Evolutionary conservation across 2,113 vertebrate species (phyloP).

Genomic region (Bufo gargarizans): DNA sequence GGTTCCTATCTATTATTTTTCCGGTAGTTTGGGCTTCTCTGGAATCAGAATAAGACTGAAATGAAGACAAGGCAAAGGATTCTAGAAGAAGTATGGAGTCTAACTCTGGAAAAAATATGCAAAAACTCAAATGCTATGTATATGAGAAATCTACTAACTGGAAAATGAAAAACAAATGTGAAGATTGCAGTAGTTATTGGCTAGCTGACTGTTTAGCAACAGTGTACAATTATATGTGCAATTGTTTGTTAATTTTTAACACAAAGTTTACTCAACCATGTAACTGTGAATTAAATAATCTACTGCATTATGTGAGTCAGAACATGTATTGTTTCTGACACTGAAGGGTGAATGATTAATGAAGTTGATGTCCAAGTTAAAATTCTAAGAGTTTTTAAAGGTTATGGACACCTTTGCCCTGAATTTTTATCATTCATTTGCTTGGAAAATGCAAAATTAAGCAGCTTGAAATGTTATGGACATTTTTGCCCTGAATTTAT

Average conservation of each 20-base stretch:
- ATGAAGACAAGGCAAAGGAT: constrained; percentile 72
- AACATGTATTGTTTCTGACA: background rate
- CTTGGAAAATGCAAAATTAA: no score
- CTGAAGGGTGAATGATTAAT: background rate
- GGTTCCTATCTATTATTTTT: constrained; percentile 79
- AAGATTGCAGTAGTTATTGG: constrained; percentile 60
- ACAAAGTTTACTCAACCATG: background rate
- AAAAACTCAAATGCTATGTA: constrained; percentile 64
- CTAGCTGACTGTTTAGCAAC: background rate
- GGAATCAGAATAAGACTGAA: constrained; percentile 77
- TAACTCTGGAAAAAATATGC: constrained; percentile 76
- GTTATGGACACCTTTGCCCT: no score
- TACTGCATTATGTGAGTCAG: background rate
- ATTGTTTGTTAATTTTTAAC: background rate
- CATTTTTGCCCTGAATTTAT: no score
- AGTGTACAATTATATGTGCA: background rate
- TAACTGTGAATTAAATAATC: constrained; percentile 11
- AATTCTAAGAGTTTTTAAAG: background rate
- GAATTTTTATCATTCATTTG: no score
- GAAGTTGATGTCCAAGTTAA: background rate
- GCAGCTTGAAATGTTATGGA: no score
- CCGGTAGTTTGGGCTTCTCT: constrained; percentile 82
- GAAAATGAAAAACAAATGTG: constrained; percentile 70
- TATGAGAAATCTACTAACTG: constrained; percentile 68
- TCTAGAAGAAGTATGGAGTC: constrained; percentile 73